Evolutionary conservation across 2,797 vertebrate species (phyloP).

Genomic region (Pampus argenteus): DNA sequence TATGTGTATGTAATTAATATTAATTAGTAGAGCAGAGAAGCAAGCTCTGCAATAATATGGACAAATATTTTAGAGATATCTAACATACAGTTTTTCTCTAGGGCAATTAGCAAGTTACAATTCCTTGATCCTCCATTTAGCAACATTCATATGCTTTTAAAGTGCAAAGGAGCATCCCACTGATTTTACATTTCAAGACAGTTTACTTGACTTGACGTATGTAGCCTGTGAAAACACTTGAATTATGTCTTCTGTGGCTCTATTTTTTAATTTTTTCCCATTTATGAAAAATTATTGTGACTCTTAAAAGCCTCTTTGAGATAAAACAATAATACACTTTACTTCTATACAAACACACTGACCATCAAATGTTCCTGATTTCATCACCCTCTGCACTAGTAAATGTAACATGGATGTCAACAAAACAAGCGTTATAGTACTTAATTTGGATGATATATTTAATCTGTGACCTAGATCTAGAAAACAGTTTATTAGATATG

Average conservation of each 20-base stretch:
- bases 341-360: neutral
- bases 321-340: neutral
- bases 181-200: neutral
- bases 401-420: neutral
- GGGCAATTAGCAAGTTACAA: neutral
- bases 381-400: neutral
- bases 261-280: too few species aligned
- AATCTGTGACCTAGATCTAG: neutral
- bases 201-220: neutral
- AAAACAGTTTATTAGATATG: slow-evolving; percentile 1
- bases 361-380: neutral
- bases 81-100: neutral
- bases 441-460: neutral
- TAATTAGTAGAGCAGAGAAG: neutral
- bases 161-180: neutral
- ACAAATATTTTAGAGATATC: neutral
- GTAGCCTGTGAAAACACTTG: neutral
- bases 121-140: neutral
- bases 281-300: too few species aligned
- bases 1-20: neutral
- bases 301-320: too few species aligned
- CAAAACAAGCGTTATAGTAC: neutral
- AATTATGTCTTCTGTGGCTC: neutral
- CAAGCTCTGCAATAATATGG: neutral
- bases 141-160: neutral